Conservation (phyloP, 2,888 invertebrate species). For the Lamproptera curius region DNA sequence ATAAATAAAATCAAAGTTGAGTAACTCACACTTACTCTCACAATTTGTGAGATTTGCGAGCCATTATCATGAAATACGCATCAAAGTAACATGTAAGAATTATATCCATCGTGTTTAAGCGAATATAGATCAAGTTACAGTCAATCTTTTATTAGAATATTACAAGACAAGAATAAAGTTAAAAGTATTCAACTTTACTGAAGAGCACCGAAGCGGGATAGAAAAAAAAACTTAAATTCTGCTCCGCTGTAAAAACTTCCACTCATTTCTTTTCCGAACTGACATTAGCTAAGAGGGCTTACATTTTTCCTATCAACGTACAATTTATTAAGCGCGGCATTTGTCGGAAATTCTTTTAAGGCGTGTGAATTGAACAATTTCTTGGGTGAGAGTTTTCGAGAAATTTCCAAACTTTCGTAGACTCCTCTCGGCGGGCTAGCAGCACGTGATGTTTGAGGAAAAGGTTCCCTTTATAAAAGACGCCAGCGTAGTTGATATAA, state of each 20-base stretch:
- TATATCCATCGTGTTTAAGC: too few relatives aligned
- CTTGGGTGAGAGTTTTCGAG: slow-evolving; percentile 27
- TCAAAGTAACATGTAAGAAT: too few relatives aligned
- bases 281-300: slow-evolving; percentile 20
- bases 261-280: slow-evolving; percentile 21
- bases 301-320: slow-evolving; percentile 26
- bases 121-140: too few relatives aligned
- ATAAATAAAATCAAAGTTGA: too few relatives aligned
- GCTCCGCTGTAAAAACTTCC: slow-evolving; percentile 4
- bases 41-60: too few relatives aligned
- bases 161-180: too few relatives aligned
- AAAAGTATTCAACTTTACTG: too few relatives aligned
- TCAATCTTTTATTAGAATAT: too few relatives aligned
- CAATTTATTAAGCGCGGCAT: slow-evolving; percentile 38
- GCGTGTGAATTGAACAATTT: slow-evolving; percentile 31
- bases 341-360: slow-evolving; percentile 34
- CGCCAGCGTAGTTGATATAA: slow-evolving; percentile 20
- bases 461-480: slow-evolving; percentile 27
- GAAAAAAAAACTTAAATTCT: too few relatives aligned
- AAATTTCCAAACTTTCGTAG: slow-evolving; percentile 38
- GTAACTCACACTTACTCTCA: too few relatives aligned
- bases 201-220: too few relatives aligned
- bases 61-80: too few relatives aligned
- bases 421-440: slow-evolving; percentile 31
- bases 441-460: slow-evolving; percentile 32